These are phyloP conservation scores for Vombatus ursinus DNA, from an alignment of 2,113 vertebrate species.

Conservation along the genomic window DNA sequence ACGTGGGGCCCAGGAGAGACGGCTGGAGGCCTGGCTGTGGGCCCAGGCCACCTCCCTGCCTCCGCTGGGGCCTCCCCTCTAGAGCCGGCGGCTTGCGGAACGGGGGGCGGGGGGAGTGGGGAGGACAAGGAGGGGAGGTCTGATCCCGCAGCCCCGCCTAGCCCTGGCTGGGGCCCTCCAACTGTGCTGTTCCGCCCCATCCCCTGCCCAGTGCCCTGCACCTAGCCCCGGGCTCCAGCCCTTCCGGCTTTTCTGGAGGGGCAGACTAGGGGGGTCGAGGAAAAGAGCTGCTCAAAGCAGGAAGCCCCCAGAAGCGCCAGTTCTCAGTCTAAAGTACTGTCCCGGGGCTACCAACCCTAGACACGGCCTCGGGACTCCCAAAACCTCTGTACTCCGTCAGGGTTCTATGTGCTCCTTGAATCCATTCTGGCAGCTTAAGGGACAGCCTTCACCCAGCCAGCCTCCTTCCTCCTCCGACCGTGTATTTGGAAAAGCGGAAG, in stretches of 20 bases:
- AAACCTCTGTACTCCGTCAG: neutral
- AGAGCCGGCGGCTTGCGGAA: neutral
- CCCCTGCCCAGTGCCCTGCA: neutral
- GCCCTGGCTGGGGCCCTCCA: constrained; percentile 38
- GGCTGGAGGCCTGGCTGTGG: neutral
- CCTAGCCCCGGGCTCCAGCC: constrained; percentile 60
- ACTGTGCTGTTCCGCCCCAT: neutral
- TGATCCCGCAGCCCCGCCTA: constrained; percentile 31
- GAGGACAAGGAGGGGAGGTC: constrained; percentile 25
- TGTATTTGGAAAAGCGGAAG: neutral
- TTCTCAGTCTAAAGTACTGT: neutral
- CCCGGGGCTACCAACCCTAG: neutral
- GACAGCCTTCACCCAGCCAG: neutral
- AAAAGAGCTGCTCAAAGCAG: neutral
- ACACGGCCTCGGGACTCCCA: neutral
- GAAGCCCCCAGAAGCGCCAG: neutral
- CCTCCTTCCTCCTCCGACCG: neutral
- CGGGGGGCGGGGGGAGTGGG: neutral
- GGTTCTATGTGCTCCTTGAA: neutral
- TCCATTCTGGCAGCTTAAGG: neutral
- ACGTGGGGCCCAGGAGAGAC: neutral
- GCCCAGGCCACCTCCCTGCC: neutral
- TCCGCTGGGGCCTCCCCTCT: neutral
- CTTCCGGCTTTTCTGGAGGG: constrained; percentile 72
- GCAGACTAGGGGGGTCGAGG: constrained; percentile 56